Conservation (phyloP, 1,140 invertebrate species). For the Apis laboriosa region DNA sequence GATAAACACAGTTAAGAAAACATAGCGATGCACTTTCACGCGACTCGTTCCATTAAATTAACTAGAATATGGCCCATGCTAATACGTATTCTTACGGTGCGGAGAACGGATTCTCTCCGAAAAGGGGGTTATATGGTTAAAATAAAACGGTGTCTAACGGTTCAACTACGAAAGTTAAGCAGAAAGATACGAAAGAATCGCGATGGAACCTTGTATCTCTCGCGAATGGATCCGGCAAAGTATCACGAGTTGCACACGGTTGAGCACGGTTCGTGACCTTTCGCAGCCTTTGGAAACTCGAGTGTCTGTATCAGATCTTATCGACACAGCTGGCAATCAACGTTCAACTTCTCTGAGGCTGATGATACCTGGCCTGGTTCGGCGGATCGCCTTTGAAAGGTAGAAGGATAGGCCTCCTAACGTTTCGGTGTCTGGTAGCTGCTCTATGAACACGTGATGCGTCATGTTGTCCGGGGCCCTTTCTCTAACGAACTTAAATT, state of each 20-base stretch:
- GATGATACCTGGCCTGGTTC: constrained; percentile 59
- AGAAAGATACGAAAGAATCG: background rate
- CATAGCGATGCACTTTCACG: background rate
- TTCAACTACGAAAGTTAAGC: constrained; percentile 24
- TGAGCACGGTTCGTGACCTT: constrained; percentile 68
- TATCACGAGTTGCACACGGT: constrained; percentile 42
- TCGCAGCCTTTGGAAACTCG: constrained; percentile 67
- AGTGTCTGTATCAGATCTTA: constrained; percentile 71
- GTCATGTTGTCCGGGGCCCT: constrained; percentile 30
- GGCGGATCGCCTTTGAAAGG: constrained; percentile 58
- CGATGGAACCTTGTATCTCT: constrained; percentile 4
- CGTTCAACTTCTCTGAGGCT: constrained; percentile 34
- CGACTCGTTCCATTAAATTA: background rate
- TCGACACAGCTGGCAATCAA: constrained; percentile 61
- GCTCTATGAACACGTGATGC: constrained; percentile 51
- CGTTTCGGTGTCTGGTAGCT: constrained; percentile 59
- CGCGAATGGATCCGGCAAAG: constrained; percentile 21
- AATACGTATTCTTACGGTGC: background rate
- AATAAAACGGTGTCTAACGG: constrained; percentile 12
- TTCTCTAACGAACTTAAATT: constrained; percentile 57
- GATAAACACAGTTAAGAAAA: background rate
- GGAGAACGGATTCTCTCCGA: background rate
- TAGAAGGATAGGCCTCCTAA: constrained; percentile 17
- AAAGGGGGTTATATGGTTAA: constrained; percentile 3
- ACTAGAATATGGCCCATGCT: background rate